Evolutionary conservation across 2,888 invertebrate species (phyloP).

Genomic region (Scrobipalpa atriplicella): DNA sequence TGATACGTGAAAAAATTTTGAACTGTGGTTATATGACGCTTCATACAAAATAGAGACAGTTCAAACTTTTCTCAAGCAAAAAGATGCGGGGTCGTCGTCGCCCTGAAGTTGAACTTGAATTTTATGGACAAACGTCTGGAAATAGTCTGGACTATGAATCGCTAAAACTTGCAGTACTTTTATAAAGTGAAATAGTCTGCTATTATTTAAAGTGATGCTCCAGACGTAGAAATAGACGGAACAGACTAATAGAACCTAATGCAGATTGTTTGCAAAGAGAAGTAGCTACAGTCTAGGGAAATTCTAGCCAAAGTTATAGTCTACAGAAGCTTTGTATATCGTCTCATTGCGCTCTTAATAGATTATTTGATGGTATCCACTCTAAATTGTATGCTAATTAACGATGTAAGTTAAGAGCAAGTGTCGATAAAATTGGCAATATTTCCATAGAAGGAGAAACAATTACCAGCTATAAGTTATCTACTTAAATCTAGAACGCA

Average conservation of each 20-base stretch:
- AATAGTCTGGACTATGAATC: no score
- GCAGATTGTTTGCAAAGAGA: neutral
- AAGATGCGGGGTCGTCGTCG: no score
- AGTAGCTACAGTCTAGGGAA: neutral
- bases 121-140: no score
- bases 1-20: no score
- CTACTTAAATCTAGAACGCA: constrained; percentile 2
- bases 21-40: no score
- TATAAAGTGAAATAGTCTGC: neutral
- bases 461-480: constrained; percentile 10
- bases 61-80: no score
- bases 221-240: neutral
- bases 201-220: neutral
- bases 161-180: no score
- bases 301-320: neutral
- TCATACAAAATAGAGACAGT: no score
- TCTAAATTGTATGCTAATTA: neutral
- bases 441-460: constrained; percentile 5
- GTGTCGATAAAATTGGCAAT: neutral
- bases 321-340: neutral
- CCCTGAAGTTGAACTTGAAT: no score
- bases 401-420: neutral
- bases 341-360: neutral
- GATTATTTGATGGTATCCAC: neutral
- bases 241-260: neutral